These are phyloP conservation scores for Allolobophora icterica DNA, from an alignment of 2,888 invertebrate species.

Conservation along the genomic window DNA sequence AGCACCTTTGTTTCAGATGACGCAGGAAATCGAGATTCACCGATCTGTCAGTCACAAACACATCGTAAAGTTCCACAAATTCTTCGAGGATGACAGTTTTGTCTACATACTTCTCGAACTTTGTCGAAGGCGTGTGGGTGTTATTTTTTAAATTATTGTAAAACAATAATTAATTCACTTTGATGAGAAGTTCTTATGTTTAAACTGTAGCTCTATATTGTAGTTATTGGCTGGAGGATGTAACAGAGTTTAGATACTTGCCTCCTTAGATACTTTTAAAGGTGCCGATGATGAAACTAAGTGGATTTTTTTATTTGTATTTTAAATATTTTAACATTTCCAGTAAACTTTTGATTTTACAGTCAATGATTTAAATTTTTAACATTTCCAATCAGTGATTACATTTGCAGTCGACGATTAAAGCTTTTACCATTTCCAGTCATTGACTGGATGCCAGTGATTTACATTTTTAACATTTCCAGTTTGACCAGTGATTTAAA, in stretches of 20 bases:
- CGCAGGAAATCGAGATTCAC: slow-evolving; percentile 90
- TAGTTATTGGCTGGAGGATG: neutral
- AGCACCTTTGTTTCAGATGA: slow-evolving; percentile 67
- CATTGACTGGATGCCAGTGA: too few species aligned
- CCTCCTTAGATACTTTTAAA: neutral
- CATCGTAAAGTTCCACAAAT: slow-evolving; percentile 90
- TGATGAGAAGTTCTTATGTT: neutral
- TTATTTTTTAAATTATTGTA: neutral
- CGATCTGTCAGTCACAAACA: slow-evolving; percentile 84
- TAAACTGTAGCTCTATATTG: neutral
- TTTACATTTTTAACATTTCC: too few species aligned
- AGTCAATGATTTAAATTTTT: neutral
- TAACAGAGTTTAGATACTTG: neutral
- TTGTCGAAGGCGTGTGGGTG: slow-evolving; percentile 86
- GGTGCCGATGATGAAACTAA: neutral
- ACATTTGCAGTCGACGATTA: too few species aligned
- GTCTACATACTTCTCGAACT: slow-evolving; percentile 94
- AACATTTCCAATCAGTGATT: slow-evolving; percentile 40
- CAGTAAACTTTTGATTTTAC: too few species aligned
- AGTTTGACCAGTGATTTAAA: too few species aligned
- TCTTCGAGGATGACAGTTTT: slow-evolving; percentile 90
- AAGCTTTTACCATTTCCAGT: too few species aligned
- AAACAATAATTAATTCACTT: neutral
- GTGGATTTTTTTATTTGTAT: neutral
- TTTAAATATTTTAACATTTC: too few species aligned